Conservation (phyloP, 2,797 vertebrate genomes). For the Poecilia picta region DNA sequence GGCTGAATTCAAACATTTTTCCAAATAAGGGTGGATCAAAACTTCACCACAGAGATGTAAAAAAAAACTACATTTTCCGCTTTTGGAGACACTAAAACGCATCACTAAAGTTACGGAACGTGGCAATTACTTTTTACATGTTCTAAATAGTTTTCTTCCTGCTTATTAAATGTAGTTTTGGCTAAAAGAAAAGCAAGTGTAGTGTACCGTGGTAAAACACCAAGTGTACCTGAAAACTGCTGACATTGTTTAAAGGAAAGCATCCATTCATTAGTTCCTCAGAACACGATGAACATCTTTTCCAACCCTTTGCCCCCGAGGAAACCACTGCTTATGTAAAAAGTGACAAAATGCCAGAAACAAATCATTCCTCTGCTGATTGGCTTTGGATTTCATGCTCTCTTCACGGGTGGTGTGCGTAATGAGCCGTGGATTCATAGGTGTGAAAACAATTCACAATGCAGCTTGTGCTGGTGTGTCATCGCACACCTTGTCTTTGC, state of each 20-base stretch:
- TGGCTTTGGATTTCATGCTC: conserved; percentile 38
- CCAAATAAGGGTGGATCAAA: not conserved
- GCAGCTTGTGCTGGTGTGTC: conserved; percentile 49
- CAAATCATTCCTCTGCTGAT: conserved; percentile 20
- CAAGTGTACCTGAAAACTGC: not conserved
- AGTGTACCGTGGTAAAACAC: not conserved
- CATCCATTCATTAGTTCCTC: not conserved
- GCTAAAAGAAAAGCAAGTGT: not conserved
- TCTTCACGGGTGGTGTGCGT: conserved; percentile 30
- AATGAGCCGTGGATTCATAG: conserved; percentile 27
- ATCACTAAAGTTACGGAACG: not conserved
- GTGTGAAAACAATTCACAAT: conserved; percentile 69
- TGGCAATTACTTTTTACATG: not conserved
- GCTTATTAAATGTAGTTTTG: not conserved
- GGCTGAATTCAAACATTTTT: not conserved
- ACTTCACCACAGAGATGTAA: not conserved
- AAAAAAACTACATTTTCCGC: not conserved
- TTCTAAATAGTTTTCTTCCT: not conserved
- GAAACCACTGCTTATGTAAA: conserved; percentile 5
- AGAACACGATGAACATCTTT: not conserved
- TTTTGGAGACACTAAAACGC: not conserved
- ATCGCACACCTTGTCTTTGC: conserved; percentile 29
- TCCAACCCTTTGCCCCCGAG: not conserved
- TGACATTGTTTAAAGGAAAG: not conserved
- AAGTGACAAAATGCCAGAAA: conserved; percentile 8